Evolutionary conservation across 2,797 vertebrate genomes (phyloP).

Genomic region (Karalla daura): DNA sequence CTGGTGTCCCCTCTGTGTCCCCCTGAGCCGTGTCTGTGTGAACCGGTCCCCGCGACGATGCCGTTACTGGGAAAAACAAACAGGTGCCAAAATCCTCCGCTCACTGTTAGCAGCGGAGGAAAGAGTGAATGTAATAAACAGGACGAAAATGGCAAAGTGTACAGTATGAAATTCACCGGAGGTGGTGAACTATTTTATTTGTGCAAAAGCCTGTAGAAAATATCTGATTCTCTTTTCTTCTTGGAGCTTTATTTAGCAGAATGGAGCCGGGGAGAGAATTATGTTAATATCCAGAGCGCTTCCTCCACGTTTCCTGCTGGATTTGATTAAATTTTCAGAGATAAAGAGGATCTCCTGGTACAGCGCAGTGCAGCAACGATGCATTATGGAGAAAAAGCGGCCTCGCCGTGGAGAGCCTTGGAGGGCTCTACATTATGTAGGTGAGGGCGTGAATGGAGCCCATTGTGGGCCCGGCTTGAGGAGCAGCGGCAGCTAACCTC

Average conservation of each 20-base stretch:
- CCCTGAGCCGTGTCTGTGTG: slow-evolving; percentile 34
- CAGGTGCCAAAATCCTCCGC: slow-evolving; percentile 62
- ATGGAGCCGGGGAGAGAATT: neutral
- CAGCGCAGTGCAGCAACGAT: slow-evolving; percentile 34
- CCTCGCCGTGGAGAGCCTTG: slow-evolving; percentile 11
- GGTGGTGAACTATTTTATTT: slow-evolving; percentile 35
- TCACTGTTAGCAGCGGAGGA: slow-evolving; percentile 12
- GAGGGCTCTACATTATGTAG: slow-evolving; percentile 46
- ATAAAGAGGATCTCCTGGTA: slow-evolving; percentile 10
- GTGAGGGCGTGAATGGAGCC: slow-evolving; percentile 31
- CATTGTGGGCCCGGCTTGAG: neutral
- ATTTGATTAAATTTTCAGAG: slow-evolving; percentile 29
- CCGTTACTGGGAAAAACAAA: slow-evolving; percentile 8
- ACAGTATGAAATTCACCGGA: slow-evolving; percentile 38
- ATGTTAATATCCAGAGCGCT: neutral
- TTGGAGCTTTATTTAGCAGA: slow-evolving; percentile 21
- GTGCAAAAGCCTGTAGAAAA: neutral
- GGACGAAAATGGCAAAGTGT: slow-evolving; percentile 46
- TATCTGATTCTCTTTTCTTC: slow-evolving; percentile 45
- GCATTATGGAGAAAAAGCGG: slow-evolving; percentile 42
- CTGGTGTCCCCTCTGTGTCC: slow-evolving; percentile 7
- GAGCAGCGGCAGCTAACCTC: slow-evolving; percentile 50
- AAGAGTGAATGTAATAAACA: slow-evolving; percentile 60
- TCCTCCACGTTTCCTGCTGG: slow-evolving; percentile 12
- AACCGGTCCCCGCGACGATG: slow-evolving; percentile 27